A percentile compares a stretch with the other conserved stretches of the same genome.
phyloP scores from a whole-genome alignment of 2,888 invertebrate species.

The Metellina segmentata region DNA sequence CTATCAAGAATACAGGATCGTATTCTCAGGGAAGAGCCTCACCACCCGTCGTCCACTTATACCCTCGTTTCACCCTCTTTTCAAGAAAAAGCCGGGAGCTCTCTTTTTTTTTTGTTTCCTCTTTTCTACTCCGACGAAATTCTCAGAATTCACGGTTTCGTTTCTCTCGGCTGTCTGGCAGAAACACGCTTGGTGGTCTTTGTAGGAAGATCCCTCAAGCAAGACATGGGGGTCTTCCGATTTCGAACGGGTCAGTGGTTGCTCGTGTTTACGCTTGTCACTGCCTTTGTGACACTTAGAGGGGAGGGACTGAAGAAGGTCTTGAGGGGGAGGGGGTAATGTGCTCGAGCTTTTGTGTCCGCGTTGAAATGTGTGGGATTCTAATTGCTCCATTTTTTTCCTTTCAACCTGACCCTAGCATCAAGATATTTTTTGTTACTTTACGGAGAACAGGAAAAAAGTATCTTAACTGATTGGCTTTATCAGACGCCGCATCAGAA shows the following conservation, averaged over 20 bases:
- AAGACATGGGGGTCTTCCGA: not conserved
- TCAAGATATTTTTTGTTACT: not conserved
- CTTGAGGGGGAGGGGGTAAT: no score
- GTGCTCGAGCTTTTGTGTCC: no score
- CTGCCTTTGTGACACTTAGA: not conserved
- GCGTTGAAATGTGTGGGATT: no score
- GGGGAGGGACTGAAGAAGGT: not conserved
- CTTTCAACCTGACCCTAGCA: not conserved
- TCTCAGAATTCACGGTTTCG: constrained; percentile 13
- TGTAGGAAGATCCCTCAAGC: not conserved
- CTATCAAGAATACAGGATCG: not conserved
- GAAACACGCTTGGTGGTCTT: constrained; percentile 33
- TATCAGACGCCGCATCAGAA: not conserved
- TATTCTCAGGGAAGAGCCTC: not conserved
- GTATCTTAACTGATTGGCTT: not conserved
- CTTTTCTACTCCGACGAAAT: constrained; percentile 2
- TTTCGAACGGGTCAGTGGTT: constrained; percentile 36
- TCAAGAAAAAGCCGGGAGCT: not conserved
- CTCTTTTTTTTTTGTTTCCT: not conserved
- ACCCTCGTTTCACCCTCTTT: not conserved
- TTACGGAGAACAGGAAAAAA: not conserved
- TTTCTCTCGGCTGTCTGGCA: not conserved
- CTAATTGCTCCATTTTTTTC: not conserved
- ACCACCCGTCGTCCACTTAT: not conserved
- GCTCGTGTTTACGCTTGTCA: constrained; percentile 3